Conservation (phyloP, 2,113 vertebrate genomes). For the Solea solea region DNA sequence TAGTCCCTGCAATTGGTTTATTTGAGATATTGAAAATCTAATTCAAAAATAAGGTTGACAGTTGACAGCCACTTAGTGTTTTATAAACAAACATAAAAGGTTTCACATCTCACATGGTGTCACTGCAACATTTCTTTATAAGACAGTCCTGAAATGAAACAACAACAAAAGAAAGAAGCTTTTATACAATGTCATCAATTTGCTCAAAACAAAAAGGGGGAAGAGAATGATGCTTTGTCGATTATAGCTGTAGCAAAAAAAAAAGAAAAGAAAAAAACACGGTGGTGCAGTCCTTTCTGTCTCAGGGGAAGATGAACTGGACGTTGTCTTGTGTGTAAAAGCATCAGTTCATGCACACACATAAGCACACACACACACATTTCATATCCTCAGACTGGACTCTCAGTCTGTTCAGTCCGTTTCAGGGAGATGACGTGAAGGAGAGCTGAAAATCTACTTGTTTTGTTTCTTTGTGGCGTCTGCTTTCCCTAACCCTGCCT, state of each 20-base stretch:
- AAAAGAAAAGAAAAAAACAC: slow-evolving; percentile 61
- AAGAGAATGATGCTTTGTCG: slow-evolving; percentile 58
- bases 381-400: slow-evolving; percentile 55
- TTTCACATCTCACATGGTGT: slow-evolving; percentile 63
- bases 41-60: slow-evolving; percentile 75
- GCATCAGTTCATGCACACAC: slow-evolving; percentile 73
- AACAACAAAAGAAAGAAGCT: slow-evolving; percentile 70
- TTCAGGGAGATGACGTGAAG: slow-evolving; percentile 32
- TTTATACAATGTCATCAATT: slow-evolving; percentile 71
- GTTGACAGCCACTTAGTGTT: slow-evolving; percentile 72
- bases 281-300: slow-evolving; percentile 79
- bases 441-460: slow-evolving; percentile 14
- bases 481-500: slow-evolving; percentile 14
- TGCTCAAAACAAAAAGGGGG: slow-evolving; percentile 49
- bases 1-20: slow-evolving; percentile 90
- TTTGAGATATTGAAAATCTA: slow-evolving; percentile 79
- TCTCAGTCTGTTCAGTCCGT: slow-evolving; percentile 45
- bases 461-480: slow-evolving; percentile 21
- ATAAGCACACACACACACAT: slow-evolving; percentile 10
- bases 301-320: slow-evolving; percentile 77
- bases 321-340: slow-evolving; percentile 73
- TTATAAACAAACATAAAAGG: slow-evolving; percentile 66
- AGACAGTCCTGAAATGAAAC: slow-evolving; percentile 70
- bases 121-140: slow-evolving; percentile 61
- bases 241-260: slow-evolving; percentile 71